These are phyloP conservation scores for Odontothrips loti DNA, from an alignment of 2,888 invertebrate species.

Conservation along the genomic window DNA sequence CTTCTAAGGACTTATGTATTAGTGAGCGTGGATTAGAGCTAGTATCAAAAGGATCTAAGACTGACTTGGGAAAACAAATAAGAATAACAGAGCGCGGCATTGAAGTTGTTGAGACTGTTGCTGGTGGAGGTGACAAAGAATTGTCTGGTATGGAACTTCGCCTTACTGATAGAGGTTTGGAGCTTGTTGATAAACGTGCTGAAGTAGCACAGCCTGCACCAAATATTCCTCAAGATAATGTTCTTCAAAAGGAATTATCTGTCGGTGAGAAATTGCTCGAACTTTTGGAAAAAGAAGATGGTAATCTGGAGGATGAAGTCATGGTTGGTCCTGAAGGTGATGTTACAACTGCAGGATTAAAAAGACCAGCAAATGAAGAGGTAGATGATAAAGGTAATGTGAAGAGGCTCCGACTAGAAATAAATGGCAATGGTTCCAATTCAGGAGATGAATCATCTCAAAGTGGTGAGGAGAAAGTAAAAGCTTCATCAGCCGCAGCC, in stretches of 20 bases:
- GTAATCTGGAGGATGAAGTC: background rate
- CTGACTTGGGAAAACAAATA: background rate
- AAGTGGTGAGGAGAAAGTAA: constrained; percentile 31
- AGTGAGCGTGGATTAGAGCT: constrained; percentile 51
- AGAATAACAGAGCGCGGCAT: background rate
- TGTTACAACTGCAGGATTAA: background rate
- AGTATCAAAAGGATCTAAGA: background rate
- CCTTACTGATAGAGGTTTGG: constrained; percentile 43
- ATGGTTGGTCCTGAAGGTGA: background rate
- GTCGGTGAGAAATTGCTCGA: background rate
- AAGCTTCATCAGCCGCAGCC: constrained; percentile 74
- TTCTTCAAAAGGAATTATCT: background rate
- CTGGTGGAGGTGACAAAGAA: background rate
- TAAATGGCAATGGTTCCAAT: background rate
- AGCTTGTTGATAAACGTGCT: constrained; percentile 53
- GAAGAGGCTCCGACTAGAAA: background rate
- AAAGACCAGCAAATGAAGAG: constrained; percentile 30
- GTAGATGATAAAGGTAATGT: background rate
- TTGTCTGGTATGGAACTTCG: background rate
- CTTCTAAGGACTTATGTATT: constrained; percentile 44
- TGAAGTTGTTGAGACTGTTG: constrained; percentile 1
- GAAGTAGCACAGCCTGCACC: background rate
- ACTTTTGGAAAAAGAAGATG: background rate
- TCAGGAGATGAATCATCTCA: constrained; percentile 25
- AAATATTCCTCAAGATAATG: background rate